A percentile compares a stretch with the other conserved stretches of the same genome.
phyloP scores from a whole-genome alignment of 2,888 invertebrate species.

The Dusona sp. region DNA sequence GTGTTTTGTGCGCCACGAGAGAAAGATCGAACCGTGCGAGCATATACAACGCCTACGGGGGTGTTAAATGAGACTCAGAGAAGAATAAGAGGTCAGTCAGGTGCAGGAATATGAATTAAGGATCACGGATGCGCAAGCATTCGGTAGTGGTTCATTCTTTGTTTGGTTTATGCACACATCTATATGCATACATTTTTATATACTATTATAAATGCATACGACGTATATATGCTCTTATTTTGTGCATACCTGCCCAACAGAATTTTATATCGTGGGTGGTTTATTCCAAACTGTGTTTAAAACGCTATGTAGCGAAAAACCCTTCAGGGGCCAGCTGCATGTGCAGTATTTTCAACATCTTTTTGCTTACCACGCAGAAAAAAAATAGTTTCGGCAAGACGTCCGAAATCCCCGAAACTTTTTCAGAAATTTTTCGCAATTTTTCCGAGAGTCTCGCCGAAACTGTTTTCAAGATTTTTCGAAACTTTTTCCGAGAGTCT shows the following conservation, averaged over 20 bases:
- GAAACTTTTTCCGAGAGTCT: too few relatives aligned
- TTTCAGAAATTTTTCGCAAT: too few relatives aligned
- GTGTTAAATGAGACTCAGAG: constrained; percentile 82
- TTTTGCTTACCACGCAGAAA: too few relatives aligned
- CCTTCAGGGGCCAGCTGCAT: constrained; percentile 73
- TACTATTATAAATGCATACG: neutral
- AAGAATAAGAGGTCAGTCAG: constrained; percentile 82
- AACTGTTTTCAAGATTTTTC: too few relatives aligned
- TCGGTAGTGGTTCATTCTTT: constrained; percentile 40
- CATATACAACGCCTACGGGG: constrained; percentile 81
- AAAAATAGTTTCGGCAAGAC: too few relatives aligned
- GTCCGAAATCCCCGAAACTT: too few relatives aligned
- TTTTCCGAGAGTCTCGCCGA: too few relatives aligned
- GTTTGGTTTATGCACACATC: constrained; percentile 4
- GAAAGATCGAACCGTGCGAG: constrained; percentile 58
- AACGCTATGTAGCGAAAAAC: constrained; percentile 38
- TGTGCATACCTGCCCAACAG: constrained; percentile 37
- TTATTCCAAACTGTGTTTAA: constrained; percentile 48
- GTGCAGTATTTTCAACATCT: constrained; percentile 37
- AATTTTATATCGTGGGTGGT: constrained; percentile 74
- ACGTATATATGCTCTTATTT: constrained; percentile 28
- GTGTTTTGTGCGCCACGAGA: constrained; percentile 48
- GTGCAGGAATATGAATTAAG: constrained; percentile 82
- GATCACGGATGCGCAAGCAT: constrained; percentile 65
- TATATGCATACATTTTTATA: neutral